Base-by-base conservation (phyloP, 2,888 invertebrate genomes). In the Hermaeophaga mercurialis region DNA sequence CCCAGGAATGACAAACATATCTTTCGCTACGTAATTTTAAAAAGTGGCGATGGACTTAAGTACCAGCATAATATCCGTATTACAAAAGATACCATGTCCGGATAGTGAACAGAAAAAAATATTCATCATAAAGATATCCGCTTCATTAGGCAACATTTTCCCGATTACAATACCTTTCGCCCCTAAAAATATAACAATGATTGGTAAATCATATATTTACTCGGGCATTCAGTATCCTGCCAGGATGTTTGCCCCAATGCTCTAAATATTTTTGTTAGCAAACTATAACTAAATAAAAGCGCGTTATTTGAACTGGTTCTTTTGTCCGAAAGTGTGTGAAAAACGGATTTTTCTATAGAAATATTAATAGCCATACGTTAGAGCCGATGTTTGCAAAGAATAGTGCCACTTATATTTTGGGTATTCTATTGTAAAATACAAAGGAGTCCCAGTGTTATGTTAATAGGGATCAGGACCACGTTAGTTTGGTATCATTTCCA, bases 241-340 rank as follows among this genome's bases (percentile, higher is more conserved):
- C 71, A 73, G 73, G 73, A 73, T 70, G 71, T 73, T 66, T 66
- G 72, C 71, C 70, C 66, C 67, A 63, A 64, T 73, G 70, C 67
- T 64, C 70, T 66, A 70, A 70, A 69, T 69, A 69, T 70, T 69
- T 63, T 66, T 64, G 66, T 69, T 66, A 62, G 68, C 65, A 66
- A 68, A 70, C 65, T 69, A 63, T 61, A 65, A 61, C 65, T 63
- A 67, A 66, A 67, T 70, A 67, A 39, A 69, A 68, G 64, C 62
- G 61, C 56, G 54, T 65, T 67, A 66, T 66, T 56, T 67, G 70
- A 67, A 69, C 66, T 65, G 63, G 48, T 52, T 58, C 62, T 63
- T 14, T 69, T 70, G 66, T 69, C 56, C 55, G 52, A 62, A 66
- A 68, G 65, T 69, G 71, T 70, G 70, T 70, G 71, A 69, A 70